These are phyloP conservation scores for Argynnis bischoffii DNA, from an alignment of 2,888 invertebrate genomes.

Conservation along the genomic window DNA sequence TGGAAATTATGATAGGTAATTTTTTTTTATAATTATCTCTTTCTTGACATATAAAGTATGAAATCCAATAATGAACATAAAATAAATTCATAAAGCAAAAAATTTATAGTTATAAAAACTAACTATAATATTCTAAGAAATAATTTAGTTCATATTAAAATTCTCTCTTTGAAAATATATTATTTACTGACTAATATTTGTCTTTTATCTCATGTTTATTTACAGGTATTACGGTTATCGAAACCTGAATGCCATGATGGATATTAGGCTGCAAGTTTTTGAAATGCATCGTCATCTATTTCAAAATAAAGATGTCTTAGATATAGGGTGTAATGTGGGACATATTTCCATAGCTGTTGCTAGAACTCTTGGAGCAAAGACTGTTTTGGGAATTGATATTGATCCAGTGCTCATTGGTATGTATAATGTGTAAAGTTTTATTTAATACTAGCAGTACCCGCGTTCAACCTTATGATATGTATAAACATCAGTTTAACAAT, in stretches of 20 bases:
- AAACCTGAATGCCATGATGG: slow-evolving; percentile 90
- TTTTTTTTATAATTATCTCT: background rate
- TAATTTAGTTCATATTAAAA: too few species aligned
- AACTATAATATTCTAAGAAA: too few species aligned
- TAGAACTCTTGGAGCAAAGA: slow-evolving; percentile 90
- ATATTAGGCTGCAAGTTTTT: slow-evolving; percentile 92
- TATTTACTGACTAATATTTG: background rate
- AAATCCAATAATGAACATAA: too few species aligned
- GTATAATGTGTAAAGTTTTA: slow-evolving; percentile 36
- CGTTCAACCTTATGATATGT: too few species aligned
- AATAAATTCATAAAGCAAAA: too few species aligned
- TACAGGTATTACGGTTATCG: slow-evolving; percentile 96
- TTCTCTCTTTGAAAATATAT: too few species aligned
- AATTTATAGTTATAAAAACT: too few species aligned
- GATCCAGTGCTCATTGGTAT: slow-evolving; percentile 91
- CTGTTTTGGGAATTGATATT: slow-evolving; percentile 96
- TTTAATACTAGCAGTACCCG: too few species aligned
- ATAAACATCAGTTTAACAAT: too few species aligned
- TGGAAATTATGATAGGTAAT: slow-evolving; percentile 95
- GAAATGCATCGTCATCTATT: slow-evolving; percentile 91
- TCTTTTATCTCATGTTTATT: slow-evolving; percentile 43
- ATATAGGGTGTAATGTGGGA: slow-evolving; percentile 99
- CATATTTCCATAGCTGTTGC: slow-evolving; percentile 96
- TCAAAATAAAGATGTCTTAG: slow-evolving; percentile 94
- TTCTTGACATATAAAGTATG: background rate